Evolutionary conservation across 1,140 invertebrate genomes (phyloP), one percentile per base, ranked within the genome.

Genomic region (Panulirus ornatus): DNA sequence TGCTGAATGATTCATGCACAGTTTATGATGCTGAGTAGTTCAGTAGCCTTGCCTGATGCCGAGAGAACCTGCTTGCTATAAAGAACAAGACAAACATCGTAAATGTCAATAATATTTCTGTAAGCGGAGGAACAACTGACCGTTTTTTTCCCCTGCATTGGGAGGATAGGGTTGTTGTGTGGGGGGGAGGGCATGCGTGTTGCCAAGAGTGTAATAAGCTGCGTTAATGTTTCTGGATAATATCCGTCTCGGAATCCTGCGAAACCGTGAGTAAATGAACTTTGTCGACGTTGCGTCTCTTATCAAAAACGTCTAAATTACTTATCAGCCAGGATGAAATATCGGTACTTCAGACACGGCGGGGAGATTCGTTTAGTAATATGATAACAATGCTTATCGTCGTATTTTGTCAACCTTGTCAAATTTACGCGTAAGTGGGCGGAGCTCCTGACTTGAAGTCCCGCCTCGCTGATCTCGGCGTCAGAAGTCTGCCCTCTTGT

Each of bases 21-120:
- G 58, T 81, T 71, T 47, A 70, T 42, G 58, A 66, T 36, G n/a
- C 27, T 71, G 63, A 63, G 30, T 71, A 34, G 54, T 42, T 66
- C 71, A 40, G 34, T 42, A 30, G 6, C 36, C 81, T 44, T 40
- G 38, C 58, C 40, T 19, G 40, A n/a, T n/a, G 22, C 70, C 51
- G 19, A 36, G 58, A 79, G 42, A 81, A 81, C 78, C 36, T 36
- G 6, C 58, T 42, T 70, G 36, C 81, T 70, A 71, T 84, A 84
- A 84, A 84, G 58, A 44, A 84, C 81, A 84, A 84, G 40, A 84
- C 81, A 84, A 84, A 84, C 81, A 42, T 84, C 81, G 81, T 84
- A 84, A 84, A 84, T 34, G 81, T 84, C 81, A 84, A 84, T 84
- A 84, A 84, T 84, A 84, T 36, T 70, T 47, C 34, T 84, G 38